Base-by-base conservation (phyloP, 2,113 vertebrate genomes). In the Melanerpes aurifrons region DNA sequence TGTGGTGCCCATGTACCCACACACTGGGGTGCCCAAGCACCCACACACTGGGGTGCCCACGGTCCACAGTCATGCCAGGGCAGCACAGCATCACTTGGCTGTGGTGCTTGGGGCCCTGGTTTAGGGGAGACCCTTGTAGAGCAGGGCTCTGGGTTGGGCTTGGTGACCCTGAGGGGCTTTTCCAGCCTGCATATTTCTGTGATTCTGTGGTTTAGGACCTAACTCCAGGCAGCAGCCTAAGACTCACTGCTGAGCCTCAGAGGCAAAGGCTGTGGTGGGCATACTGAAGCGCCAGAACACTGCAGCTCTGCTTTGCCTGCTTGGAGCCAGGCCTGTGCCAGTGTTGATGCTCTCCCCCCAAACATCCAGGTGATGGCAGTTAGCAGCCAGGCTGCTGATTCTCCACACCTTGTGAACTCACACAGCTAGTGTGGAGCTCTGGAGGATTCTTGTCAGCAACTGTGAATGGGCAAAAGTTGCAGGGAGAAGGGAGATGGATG, bases 401-500 rank as follows among this genome's bases (percentile, higher is more conserved):
- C 77, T 59, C 32, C 37, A 63, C 35, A 89, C 89, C 87, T 18
- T 82, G 35, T 91, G 67, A 85, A 71, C 31, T 89, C 84, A 71
- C 68, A 58, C 2, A 4, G 72, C 54, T 89, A 90, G 93, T 43
- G 48, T 53, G n/a, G 61, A 85, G n/a, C 75, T 82, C 85, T 67
- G 29, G 78, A 91, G 45, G 81, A 86, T 79, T 71, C 63, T 75
- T 95, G 70, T 93, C 87, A 78, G 62, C 78, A 84, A 83, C 53
- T 57, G 26, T 63, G 73, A 94, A 87, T 19, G 47, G 74, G 61
- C 61, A 89, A 57, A 95, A 93, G 85, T 78, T 40, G 1, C 18
- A 62, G 77, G 90, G 40, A 59, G 62, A 88, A 96, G 76, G 56
- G 77, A 93, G 91, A 96, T 94, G n/a, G 69, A 96, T 96, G 70